A percentile compares a stretch with the other conserved stretches of the same genome.
Evolutionary conservation across 35 echinoderm and acorn worm genomes (phyloP).

Genomic region (Stichopus chloronotus): DNA sequence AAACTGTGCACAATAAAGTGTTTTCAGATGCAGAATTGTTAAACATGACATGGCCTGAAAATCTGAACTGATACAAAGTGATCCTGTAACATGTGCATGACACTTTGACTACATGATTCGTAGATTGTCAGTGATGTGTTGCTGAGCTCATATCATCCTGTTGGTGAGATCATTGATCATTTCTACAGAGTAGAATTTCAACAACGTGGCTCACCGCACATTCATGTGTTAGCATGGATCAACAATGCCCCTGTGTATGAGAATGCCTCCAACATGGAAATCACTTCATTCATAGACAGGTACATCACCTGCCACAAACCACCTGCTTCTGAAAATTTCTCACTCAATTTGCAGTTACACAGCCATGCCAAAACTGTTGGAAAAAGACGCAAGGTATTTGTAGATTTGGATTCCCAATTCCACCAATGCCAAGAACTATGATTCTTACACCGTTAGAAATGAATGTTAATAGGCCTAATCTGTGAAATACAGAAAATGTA

Average conservation of each 20-base stretch:
- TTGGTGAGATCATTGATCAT: conserved; percentile 47
- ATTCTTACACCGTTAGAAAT: conserved; percentile 61
- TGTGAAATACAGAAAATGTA: background rate
- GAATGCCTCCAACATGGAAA: conserved; percentile 15
- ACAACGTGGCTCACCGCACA: conserved; percentile 68
- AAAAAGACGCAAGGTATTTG: conserved; percentile 66
- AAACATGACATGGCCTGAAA: conserved; percentile 67
- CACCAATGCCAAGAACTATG: conserved; percentile 71
- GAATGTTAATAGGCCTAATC: conserved; percentile 25
- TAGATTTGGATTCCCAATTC: conserved; percentile 72
- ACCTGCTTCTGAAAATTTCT: background rate
- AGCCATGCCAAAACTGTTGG: conserved; percentile 72
- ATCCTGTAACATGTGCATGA: background rate
- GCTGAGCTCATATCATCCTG: conserved; percentile 48
- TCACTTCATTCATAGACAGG: conserved; percentile 58
- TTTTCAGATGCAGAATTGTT: conserved; percentile 31
- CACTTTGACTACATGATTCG: background rate
- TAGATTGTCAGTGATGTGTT: background rate
- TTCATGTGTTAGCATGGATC: conserved; percentile 73
- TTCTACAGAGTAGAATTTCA: conserved; percentile 78
- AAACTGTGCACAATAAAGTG: conserved; percentile 41
- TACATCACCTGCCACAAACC: conserved; percentile 59
- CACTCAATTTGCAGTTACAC: conserved; percentile 64
- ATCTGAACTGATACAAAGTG: conserved; percentile 29
- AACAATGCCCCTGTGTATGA: conserved; percentile 63